phyloP scores from a whole-genome alignment of 2,888 invertebrate genomes.

The Fragum whitleyi region DNA sequence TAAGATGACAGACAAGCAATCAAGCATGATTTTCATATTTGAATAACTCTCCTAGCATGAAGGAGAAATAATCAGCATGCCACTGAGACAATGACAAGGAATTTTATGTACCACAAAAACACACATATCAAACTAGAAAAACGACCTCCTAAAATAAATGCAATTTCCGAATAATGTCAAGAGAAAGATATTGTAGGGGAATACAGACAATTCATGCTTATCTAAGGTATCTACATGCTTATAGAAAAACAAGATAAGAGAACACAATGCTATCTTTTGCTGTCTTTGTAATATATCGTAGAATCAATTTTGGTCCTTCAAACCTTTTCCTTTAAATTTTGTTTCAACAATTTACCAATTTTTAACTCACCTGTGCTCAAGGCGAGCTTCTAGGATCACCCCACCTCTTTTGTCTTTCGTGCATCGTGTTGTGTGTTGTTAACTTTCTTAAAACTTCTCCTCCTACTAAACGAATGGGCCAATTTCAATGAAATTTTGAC shows the following conservation, averaged over 20 bases:
- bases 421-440: too few relatives aligned
- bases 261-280: too few relatives aligned
- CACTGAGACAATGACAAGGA: constrained; percentile 21
- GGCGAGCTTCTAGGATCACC: too few relatives aligned
- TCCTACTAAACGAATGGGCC: too few relatives aligned
- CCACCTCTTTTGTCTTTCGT: too few relatives aligned
- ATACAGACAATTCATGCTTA: neutral
- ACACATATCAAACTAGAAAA: constrained; percentile 11
- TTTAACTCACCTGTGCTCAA: too few relatives aligned
- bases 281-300: too few relatives aligned
- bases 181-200: neutral
- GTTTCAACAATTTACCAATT: too few relatives aligned
- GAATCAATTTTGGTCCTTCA: too few relatives aligned
- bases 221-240: neutral
- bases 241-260: neutral
- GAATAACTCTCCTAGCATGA: constrained; percentile 24
- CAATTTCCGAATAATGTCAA: neutral
- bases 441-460: too few relatives aligned
- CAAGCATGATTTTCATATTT: constrained; percentile 18
- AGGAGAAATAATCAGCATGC: constrained; percentile 17
- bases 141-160: neutral
- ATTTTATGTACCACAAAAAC: constrained; percentile 23
- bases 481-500: too few relatives aligned
- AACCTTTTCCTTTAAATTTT: too few relatives aligned
- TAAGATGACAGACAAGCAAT: constrained; percentile 19